These are phyloP conservation scores for Cavia aperea DNA, from an alignment of 2,113 vertebrate species.

Conservation along the genomic window DNA sequence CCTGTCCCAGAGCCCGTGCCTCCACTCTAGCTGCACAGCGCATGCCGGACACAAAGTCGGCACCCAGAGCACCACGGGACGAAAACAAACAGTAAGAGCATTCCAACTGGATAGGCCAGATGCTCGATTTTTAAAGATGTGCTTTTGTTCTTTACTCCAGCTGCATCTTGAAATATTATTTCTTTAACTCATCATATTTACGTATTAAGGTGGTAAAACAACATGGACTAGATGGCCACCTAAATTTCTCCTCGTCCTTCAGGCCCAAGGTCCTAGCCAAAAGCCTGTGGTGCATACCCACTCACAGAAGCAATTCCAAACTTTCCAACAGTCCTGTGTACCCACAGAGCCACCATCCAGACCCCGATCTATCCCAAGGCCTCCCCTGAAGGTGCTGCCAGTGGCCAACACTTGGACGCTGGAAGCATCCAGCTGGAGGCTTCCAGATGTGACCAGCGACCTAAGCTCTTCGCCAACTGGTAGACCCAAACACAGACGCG, in stretches of 20 bases:
- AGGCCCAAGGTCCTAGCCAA: not conserved
- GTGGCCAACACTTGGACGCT: not conserved
- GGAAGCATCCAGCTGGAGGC: not conserved
- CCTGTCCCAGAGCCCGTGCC: not conserved
- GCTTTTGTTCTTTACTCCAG: constrained; percentile 23
- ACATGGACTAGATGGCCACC: not conserved
- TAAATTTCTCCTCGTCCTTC: not conserved
- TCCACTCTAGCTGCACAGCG: not conserved
- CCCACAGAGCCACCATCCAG: not conserved
- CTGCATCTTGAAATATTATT: not conserved
- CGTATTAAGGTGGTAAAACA: not conserved
- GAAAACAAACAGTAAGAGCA: not conserved
- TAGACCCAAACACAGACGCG: not conserved
- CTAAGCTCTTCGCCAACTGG: not conserved
- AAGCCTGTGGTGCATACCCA: not conserved
- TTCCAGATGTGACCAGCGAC: not conserved
- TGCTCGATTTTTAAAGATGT: not conserved
- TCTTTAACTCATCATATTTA: not conserved
- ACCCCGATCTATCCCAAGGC: not conserved
- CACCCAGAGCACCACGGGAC: not conserved
- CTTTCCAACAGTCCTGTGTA: not conserved
- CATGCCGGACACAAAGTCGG: not conserved
- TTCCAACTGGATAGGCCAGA: not conserved
- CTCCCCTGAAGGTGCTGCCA: too few relatives aligned
- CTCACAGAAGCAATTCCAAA: not conserved